A percentile compares a stretch with the other conserved stretches of the same genome.
Evolutionary conservation across 2,797 vertebrate genomes (phyloP).

Genomic region (Liasis olivaceus): DNA sequence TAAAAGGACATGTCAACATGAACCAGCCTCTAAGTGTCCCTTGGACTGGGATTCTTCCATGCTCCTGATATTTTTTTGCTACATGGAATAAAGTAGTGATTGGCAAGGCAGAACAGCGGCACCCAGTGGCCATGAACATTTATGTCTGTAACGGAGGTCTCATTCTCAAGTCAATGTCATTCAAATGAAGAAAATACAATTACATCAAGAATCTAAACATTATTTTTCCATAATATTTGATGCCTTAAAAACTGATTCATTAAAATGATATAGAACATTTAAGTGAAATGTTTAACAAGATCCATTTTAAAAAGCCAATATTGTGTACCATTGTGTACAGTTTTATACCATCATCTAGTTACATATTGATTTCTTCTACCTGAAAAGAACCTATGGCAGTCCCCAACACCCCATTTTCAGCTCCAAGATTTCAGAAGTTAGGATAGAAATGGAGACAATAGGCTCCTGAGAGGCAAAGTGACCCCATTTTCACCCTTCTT

Average conservation of each 20-base stretch:
- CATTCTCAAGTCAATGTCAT: background rate
- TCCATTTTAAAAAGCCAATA: background rate
- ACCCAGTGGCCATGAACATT: conserved; percentile 61
- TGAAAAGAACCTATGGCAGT: background rate
- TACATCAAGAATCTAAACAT: background rate
- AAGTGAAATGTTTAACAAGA: background rate
- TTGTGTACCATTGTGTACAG: background rate
- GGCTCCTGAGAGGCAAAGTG: background rate
- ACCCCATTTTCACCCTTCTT: background rate
- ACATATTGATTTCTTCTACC: background rate
- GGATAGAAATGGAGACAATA: background rate
- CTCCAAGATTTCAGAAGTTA: background rate
- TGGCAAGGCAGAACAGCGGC: conserved; percentile 64
- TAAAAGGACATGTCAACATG: conserved; percentile 32
- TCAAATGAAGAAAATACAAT: background rate
- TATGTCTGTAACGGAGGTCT: conserved; percentile 9
- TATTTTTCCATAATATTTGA: background rate
- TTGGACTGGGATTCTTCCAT: background rate
- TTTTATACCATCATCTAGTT: background rate
- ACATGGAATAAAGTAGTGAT: background rate
- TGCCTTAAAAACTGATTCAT: background rate
- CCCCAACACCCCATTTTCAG: background rate
- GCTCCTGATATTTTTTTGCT: conserved; percentile 18
- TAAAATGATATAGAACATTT: background rate
- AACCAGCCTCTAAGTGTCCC: background rate